Conservation (phyloP, 2,797 vertebrate genomes). For the Psittacula echo region DNA sequence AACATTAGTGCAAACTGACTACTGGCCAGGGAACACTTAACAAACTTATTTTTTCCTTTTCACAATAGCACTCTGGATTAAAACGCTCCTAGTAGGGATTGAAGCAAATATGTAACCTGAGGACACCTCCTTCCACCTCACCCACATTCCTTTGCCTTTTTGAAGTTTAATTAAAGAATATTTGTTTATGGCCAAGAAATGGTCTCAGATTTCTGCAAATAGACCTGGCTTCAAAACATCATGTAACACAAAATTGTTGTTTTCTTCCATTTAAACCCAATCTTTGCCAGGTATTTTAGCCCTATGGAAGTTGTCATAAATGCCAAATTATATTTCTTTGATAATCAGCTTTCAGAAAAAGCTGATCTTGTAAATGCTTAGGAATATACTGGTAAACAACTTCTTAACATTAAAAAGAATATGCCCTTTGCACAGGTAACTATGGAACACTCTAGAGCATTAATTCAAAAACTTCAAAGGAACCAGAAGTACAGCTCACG, state of each 20-base stretch:
- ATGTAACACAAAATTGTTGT: not conserved
- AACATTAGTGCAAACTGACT: not conserved
- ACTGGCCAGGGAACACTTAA: not conserved
- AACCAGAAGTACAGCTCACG: not conserved
- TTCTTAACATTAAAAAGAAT: not conserved
- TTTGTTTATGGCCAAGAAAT: not conserved
- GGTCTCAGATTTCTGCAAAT: not conserved
- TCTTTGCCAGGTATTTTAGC: not conserved
- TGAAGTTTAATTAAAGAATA: not conserved
- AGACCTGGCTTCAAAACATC: not conserved
- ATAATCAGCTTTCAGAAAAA: not conserved
- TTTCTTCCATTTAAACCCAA: not conserved
- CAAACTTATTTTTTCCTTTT: not conserved
- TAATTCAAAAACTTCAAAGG: slow-evolving; percentile 15
- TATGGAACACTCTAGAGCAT: not conserved
- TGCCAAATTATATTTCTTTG: not conserved
- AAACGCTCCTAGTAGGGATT: not conserved
- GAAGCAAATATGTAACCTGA: not conserved
- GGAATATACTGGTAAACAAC: not conserved
- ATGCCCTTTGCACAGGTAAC: not conserved
- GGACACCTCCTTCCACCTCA: not conserved
- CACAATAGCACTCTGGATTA: not conserved
- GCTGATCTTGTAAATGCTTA: not conserved
- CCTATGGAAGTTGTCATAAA: not conserved
- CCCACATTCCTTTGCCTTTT: not conserved